Percentiles rank a stretch among this genome's conserved stretches.
Evolutionary conservation across 2,888 invertebrate genomes (phyloP).

Genomic region (Acrobasis repandana): DNA sequence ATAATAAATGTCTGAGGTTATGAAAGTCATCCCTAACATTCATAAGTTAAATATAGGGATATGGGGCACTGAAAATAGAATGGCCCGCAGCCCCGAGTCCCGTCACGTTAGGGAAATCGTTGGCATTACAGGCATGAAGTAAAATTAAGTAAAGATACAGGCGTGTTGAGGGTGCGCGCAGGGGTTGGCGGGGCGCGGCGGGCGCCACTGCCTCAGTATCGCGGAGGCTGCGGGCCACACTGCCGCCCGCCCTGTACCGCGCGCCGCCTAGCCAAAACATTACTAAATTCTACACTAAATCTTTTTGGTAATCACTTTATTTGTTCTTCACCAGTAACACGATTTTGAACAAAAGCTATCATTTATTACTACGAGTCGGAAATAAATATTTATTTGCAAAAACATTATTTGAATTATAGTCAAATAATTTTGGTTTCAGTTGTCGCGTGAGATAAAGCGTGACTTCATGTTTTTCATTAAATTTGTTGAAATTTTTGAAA

Average conservation of each 20-base stretch:
- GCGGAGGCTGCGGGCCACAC: slow-evolving; percentile 77
- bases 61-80: slow-evolving; percentile 37
- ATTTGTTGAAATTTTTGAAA: slow-evolving; percentile 34
- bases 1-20: background rate
- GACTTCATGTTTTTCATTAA: slow-evolving; percentile 48
- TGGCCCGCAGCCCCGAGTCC: slow-evolving; percentile 42
- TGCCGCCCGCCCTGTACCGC: slow-evolving; percentile 66
- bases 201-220: slow-evolving; percentile 65
- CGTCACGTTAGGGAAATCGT: slow-evolving; percentile 63
- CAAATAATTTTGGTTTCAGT: slow-evolving; percentile 44
- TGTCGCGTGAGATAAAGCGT: slow-evolving; percentile 44
- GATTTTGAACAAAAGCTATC: background rate
- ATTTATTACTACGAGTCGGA: background rate
- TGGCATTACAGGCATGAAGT: slow-evolving; percentile 63
- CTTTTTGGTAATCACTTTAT: slow-evolving; percentile 28
- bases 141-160: slow-evolving; percentile 72
- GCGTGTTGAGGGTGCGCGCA: slow-evolving; percentile 52
- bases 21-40: slow-evolving; percentile 2
- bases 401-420: slow-evolving; percentile 25
- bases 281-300: slow-evolving; percentile 42
- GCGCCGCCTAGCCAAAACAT: slow-evolving; percentile 56
- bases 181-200: slow-evolving; percentile 43
- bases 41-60: slow-evolving; percentile 35
- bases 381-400: background rate
- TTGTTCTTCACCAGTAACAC: background rate